Base-by-base conservation (phyloP, 2,797 vertebrate species). In the Coregonus suidteri region DNA sequence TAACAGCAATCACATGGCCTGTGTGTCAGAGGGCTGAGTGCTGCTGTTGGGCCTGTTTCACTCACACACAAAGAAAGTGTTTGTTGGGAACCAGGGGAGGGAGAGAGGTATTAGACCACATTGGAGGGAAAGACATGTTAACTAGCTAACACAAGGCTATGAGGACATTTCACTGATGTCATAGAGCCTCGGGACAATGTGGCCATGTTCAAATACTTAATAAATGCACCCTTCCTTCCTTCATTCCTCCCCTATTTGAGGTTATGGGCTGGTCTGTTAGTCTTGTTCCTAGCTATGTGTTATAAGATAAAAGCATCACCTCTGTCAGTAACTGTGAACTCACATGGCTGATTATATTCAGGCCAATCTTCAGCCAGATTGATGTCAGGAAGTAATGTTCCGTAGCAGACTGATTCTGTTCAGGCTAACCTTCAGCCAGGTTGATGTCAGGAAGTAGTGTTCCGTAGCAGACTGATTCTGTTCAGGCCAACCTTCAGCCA, bases 1-100 rank as follows among this genome's bases (percentile, higher is more conserved):
- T 79, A 71, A 88, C 90, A 78, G 83, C 78, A 70, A 83, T 90
- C 90, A 92, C 91, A 90, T 90, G 88, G 72, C 73, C 71, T 70
- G 70, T 81, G 83, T 77, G 85, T 84, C 79, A 70, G 41, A 75
- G 65, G 81, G 77, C 14, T 69, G 53, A 81, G 79, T 31, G 79
- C 75, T 76, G 81, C 47, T 41, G 69, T 52, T 74, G 76, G 75
- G 78, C 78, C 80, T 84, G 83, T 83, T 81, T 79, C 79, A 81
- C 64, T 75, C 69, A 71, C 79, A 91, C 82, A 90, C 87, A 90
- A 91, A 92, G 89, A 85, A 79, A 18, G 79, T 15, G 69, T 81
- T 88, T 93, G 90, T 93, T 89, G 34, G 41, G 59, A 65, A 54
- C 81, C 56, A 15, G 67, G 64, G 75, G 76, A 52, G 65, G 67